These are phyloP conservation scores for Suricata suricatta DNA, from an alignment of 2,113 vertebrate genomes.

Conservation along the genomic window DNA sequence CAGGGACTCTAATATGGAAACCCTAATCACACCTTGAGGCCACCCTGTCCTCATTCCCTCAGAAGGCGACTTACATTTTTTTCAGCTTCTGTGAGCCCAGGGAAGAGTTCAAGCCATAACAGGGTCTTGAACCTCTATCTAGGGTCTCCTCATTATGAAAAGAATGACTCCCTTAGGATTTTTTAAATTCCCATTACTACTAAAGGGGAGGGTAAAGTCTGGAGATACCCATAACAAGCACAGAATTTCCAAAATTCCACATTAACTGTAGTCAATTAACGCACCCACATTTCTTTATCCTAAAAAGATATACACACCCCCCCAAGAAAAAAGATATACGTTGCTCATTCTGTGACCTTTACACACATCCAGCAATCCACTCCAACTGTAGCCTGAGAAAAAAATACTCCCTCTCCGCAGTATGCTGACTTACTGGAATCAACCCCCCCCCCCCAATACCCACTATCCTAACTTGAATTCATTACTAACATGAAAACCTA, in stretches of 20 bases:
- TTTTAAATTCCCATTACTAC: constrained; percentile 18
- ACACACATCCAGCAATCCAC: not conserved
- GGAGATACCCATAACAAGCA: not conserved
- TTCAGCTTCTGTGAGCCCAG: not conserved
- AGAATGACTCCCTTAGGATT: not conserved
- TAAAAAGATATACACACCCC: not conserved
- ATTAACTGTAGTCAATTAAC: not conserved
- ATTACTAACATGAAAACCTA: not conserved
- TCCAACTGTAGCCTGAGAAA: not conserved
- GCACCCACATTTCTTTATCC: not conserved
- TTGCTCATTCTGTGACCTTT: not conserved
- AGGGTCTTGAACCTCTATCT: not conserved
- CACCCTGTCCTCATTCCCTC: not conserved
- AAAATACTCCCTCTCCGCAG: not conserved
- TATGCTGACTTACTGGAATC: not conserved
- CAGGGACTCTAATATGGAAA: not conserved
- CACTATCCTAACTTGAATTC: not conserved
- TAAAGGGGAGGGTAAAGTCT: not conserved
- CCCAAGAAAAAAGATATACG: not conserved
- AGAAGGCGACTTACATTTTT: not conserved
- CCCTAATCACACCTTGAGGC: not conserved
- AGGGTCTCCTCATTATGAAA: not conserved
- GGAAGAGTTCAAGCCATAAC: not conserved
- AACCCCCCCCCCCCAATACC: not conserved
- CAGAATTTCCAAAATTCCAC: constrained; percentile 26